Conservation (phyloP, 1,140 invertebrate genomes). For the Lordiphosa mommai region DNA sequence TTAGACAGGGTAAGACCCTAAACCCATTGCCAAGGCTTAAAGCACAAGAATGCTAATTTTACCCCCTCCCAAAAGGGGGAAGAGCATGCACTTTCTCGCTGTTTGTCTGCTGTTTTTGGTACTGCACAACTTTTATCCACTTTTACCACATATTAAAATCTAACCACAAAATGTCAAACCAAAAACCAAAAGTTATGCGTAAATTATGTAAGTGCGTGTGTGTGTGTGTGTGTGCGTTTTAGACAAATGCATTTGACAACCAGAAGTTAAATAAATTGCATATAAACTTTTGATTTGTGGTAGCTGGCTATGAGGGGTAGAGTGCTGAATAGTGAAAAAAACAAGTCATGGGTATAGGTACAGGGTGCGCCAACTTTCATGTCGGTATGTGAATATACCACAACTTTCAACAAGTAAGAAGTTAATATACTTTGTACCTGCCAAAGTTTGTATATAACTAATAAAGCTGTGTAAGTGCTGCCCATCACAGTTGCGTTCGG, state of each 20-base stretch:
- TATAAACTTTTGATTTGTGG: constrained; percentile 14
- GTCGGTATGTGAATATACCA: too few species aligned
- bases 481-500: too few species aligned
- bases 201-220: constrained; percentile 33
- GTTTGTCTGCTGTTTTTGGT: constrained; percentile 23
- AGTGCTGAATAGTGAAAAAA: too few species aligned
- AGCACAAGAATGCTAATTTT: constrained; percentile 64
- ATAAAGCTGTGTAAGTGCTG: too few species aligned
- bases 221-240: constrained; percentile 6
- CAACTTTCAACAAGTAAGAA: too few species aligned
- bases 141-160: constrained; percentile 69
- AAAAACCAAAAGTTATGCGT: constrained; percentile 74
- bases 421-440: too few species aligned
- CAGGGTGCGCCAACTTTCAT: too few species aligned
- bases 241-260: constrained; percentile 23
- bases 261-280: constrained; percentile 8
- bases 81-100: constrained; percentile 3
- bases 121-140: constrained; percentile 61
- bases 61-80: constrained; percentile 4
- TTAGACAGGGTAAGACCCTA: constrained; percentile 31
- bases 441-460: too few species aligned
- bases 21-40: constrained; percentile 32
- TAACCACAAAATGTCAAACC: constrained; percentile 73
- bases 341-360: too few species aligned
- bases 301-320: not conserved